A percentile compares a stretch with the other conserved stretches of the same genome.
These are phyloP conservation scores for Procavia capensis DNA, from an alignment of 2,113 vertebrate species.

Conservation along the genomic window DNA sequence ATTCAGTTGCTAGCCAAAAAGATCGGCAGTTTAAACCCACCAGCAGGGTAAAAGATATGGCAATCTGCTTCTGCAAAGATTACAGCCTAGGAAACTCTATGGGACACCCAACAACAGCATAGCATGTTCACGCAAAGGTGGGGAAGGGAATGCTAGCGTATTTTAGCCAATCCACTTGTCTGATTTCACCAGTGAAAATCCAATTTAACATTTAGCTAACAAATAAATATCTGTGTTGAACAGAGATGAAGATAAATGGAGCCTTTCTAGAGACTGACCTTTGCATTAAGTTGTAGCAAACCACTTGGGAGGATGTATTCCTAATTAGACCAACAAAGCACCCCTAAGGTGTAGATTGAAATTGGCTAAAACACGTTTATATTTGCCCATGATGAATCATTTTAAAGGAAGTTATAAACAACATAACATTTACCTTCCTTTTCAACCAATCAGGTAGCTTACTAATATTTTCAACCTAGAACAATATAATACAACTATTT, in stretches of 20 bases:
- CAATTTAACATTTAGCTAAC: not conserved
- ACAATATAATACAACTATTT: not conserved
- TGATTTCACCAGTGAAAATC: too few relatives aligned
- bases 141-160: too few relatives aligned
- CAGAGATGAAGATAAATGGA: not conserved
- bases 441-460: not conserved
- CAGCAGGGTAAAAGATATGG: too few relatives aligned
- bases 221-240: not conserved
- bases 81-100: too few relatives aligned
- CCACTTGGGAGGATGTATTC: not conserved
- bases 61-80: too few relatives aligned
- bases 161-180: too few relatives aligned
- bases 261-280: not conserved
- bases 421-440: not conserved
- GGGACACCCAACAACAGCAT: too few relatives aligned
- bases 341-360: not conserved
- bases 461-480: not conserved
- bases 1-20: too few relatives aligned
- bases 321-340: not conserved
- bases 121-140: too few relatives aligned
- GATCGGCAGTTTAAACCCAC: too few relatives aligned
- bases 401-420: not conserved
- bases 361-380: not conserved
- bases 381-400: not conserved
- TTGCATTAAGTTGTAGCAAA: not conserved